phyloP scores from a whole-genome alignment of 2,797 vertebrate species.

The Gallirallus australis region DNA sequence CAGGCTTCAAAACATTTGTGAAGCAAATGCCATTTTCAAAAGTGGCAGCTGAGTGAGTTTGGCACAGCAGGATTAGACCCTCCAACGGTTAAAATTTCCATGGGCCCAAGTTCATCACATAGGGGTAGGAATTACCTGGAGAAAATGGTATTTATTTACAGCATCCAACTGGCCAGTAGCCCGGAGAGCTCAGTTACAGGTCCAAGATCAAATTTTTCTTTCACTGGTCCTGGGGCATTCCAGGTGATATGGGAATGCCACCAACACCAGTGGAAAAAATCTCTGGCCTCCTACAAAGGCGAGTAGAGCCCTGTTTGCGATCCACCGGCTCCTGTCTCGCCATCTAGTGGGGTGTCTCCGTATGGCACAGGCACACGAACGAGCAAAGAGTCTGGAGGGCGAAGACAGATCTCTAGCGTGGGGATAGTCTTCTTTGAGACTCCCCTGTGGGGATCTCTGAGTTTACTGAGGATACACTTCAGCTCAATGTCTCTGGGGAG shows the following conservation, averaged over 20 bases:
- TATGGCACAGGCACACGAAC: neutral
- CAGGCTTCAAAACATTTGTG: neutral
- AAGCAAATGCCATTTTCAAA: neutral
- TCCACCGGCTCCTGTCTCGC: neutral
- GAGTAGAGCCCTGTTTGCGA: neutral
- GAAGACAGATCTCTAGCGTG: neutral
- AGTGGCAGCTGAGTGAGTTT: neutral
- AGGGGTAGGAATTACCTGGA: neutral
- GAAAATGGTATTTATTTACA: neutral
- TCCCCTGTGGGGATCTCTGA: neutral
- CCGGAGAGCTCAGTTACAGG: neutral
- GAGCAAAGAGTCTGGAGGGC: neutral
- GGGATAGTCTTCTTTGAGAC: neutral
- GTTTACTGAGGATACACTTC: neutral
- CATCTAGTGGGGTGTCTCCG: neutral
- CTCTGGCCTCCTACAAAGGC: neutral
- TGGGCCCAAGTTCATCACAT: neutral
- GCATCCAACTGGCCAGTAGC: neutral
- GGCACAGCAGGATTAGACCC: neutral
- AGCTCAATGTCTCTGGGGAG: fast-evolving
- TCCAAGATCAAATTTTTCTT: neutral
- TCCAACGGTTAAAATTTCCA: neutral
- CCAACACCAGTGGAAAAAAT: neutral
- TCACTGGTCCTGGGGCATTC: neutral
- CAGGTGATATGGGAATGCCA: neutral